These are phyloP conservation scores for Onthophagus sagittarius DNA, from an alignment of 2,888 invertebrate genomes.

Conservation along the genomic window DNA sequence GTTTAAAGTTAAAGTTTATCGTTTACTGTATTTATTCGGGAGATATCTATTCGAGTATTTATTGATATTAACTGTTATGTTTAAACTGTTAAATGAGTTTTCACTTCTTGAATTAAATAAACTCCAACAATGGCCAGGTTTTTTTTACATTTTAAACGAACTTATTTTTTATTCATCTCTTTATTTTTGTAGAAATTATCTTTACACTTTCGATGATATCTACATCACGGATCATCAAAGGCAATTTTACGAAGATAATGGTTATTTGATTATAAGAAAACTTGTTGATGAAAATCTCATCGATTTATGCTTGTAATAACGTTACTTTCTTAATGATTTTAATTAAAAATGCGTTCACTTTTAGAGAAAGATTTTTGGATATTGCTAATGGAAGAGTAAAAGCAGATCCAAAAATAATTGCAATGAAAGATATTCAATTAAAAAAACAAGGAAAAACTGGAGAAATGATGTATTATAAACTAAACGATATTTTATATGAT, in stretches of 20 bases:
- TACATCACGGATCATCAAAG: conserved; percentile 58
- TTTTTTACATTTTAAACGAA: background rate
- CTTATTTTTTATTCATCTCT: background rate
- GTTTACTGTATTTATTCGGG: too few species aligned
- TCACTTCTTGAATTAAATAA: background rate
- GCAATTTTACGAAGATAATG: conserved; percentile 75
- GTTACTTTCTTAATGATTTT: background rate
- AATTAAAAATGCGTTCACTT: conserved; percentile 28
- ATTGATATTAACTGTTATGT: background rate
- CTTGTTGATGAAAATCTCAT: conserved; percentile 63
- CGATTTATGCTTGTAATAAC: conserved; percentile 62
- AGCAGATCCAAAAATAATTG: conserved; percentile 51
- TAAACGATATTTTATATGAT: conserved; percentile 73
- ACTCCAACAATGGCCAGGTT: background rate
- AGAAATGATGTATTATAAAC: conserved; percentile 68
- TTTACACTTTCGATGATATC: conserved; percentile 45
- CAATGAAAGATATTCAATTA: conserved; percentile 67
- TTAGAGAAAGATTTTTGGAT: conserved; percentile 65
- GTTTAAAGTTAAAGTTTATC: too few species aligned
- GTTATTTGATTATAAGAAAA: conserved; percentile 71
- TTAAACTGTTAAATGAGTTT: background rate
- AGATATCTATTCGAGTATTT: background rate
- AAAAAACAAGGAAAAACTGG: conserved; percentile 55
- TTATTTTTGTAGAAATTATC: conserved; percentile 31
- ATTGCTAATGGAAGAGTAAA: conserved; percentile 61